Evolutionary conservation across 2,113 vertebrate species (phyloP), one percentile per base, ranked within the genome.

Genomic region (Lichenostomus cassidix): DNA sequence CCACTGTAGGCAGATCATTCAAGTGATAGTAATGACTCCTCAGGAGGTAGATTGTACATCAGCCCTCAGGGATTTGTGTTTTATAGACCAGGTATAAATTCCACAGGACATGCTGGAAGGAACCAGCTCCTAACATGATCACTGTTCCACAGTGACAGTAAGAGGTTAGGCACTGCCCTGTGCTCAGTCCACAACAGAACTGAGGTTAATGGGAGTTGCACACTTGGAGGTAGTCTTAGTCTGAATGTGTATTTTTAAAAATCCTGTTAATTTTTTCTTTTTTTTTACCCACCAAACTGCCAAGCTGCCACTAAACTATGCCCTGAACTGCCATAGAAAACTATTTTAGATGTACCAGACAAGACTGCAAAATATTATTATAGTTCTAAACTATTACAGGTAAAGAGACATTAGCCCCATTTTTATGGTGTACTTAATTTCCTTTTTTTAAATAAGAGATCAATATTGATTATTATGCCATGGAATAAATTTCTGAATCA

Each of bases 1-100:
- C 84, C 75, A 73, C 95, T 96, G 94, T 95, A 83, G 96, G 85
- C 56, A 83, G 39, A 97, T 78, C 88, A 83, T 52, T 96, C 91
- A 95, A 93, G 83, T 94, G 95, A 93, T 91, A 76, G 70, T 80
- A 90, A 94, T 93, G 91, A 69, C 44, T 96, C 42, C 71, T 94
- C 83, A 62, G 78, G 70, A 94, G 44, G 65, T 65, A 94, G 83
- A 68, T 35, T 64, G 63, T 52, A 37, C 86, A 94, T 83, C 83
- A 97, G 12, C 44, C 83, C 85, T 76, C 70, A 92, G 27, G 12
- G 8, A 25, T 94, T 35, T 44, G 44, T 94, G 91, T 79, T 95
- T 87, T 79, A 86, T 17, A 64, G 35, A 52, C 44, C 65, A 90
- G 52, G 69, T 71, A 79, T 91, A 96, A 90, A 65, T 65, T 64